Evolutionary conservation across 2,113 vertebrate species (phyloP).

Genomic region (Chaetura pelagica): DNA sequence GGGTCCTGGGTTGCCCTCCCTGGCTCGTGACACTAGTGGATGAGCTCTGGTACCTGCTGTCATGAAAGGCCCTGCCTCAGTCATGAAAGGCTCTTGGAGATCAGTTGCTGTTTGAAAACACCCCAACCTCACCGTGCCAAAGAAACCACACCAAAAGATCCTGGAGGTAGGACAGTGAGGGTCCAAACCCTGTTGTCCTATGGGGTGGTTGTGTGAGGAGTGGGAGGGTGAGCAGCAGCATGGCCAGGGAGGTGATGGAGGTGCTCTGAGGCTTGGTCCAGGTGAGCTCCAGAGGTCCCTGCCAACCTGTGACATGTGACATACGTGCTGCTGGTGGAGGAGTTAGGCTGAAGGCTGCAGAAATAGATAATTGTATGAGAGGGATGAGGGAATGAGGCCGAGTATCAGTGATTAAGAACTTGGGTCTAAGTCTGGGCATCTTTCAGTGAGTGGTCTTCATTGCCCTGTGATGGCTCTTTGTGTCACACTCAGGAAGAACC

Average conservation of each 20-base stretch:
- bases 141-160: neutral
- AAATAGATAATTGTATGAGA: neutral
- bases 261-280: neutral
- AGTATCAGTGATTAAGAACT: neutral
- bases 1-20: too few relatives aligned
- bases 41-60: neutral
- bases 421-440: neutral
- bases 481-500: neutral
- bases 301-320: neutral
- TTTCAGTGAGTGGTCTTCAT: neutral
- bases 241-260: neutral
- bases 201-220: too few relatives aligned
- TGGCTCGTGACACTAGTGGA: neutral
- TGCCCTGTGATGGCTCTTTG: neutral
- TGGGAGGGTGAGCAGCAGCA: neutral
- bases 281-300: neutral
- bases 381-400: neutral
- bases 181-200: neutral
- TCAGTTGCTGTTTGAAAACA: neutral
- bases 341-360: neutral
- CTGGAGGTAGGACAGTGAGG: neutral
- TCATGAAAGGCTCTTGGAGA: neutral
- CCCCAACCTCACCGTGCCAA: too few relatives aligned
- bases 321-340: neutral
- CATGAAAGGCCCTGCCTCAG: neutral